phyloP scores from a whole-genome alignment of 2,888 invertebrate genomes.

The Rutpela maculata region DNA sequence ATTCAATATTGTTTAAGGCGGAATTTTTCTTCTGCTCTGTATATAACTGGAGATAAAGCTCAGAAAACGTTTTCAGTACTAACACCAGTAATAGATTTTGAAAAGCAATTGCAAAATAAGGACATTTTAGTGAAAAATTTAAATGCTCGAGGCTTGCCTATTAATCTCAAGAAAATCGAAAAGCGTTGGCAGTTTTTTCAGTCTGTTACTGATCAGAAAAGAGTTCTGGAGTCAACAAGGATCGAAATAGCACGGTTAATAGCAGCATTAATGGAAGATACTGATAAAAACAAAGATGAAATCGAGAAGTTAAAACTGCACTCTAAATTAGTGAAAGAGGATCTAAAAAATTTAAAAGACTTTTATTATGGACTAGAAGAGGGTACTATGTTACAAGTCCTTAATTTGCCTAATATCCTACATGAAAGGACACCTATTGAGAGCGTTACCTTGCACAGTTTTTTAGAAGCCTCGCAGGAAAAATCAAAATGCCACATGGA shows the following conservation, averaged over 20 bases:
- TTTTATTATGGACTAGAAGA: constrained; percentile 85
- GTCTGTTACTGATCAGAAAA: constrained; percentile 75
- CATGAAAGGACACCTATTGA: constrained; percentile 79
- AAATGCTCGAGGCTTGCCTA: constrained; percentile 74
- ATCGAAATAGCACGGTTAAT: constrained; percentile 75
- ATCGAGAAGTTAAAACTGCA: constrained; percentile 77
- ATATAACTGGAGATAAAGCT: constrained; percentile 83
- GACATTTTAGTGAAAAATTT: constrained; percentile 77
- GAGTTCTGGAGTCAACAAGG: constrained; percentile 76
- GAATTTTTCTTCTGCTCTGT: constrained; percentile 77
- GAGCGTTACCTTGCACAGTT: constrained; percentile 64
- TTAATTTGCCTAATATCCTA: constrained; percentile 83
- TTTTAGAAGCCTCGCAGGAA: constrained; percentile 64
- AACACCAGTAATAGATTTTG: constrained; percentile 82
- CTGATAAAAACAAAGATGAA: constrained; percentile 68
- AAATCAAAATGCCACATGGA: constrained; percentile 75
- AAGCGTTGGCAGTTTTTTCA: constrained; percentile 80
- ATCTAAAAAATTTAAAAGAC: constrained; percentile 80
- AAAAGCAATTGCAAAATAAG: constrained; percentile 76
- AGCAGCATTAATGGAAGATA: constrained; percentile 71
- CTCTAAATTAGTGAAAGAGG: constrained; percentile 71
- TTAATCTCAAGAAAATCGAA: constrained; percentile 77
- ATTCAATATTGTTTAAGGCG: constrained; percentile 47
- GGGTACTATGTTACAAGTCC: constrained; percentile 78
- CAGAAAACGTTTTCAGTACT: constrained; percentile 81